Evolutionary conservation across 2,888 invertebrate species (phyloP), one percentile per base, ranked within the genome.

Genomic region (Eupithecia subumbrata): DNA sequence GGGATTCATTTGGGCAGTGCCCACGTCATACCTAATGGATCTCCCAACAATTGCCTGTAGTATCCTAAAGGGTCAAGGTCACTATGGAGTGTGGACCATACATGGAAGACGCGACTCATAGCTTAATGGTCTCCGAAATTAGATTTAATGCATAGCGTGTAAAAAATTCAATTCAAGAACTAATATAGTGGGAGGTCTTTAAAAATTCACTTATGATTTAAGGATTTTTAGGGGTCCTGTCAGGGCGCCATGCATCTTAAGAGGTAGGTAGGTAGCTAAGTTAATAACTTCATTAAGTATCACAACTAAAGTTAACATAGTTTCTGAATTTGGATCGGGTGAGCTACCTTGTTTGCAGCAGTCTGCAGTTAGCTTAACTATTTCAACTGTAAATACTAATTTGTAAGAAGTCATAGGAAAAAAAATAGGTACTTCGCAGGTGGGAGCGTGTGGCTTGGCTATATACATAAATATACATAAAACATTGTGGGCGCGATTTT

Each of bases 21-120:
- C 85, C 84, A 89, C 90, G 92, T 91, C 93, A 91, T 82, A 82
- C 82, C 40, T 88, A 88, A 91, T 88, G 85, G 84, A 84, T 84
- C 85, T 83, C 30, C 84, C 81, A 85, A 88, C 87, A 87, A 89
- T 83, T 89, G 25, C 22, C 7, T 22, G 43, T 88, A 84, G 86
- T 87, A 85, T 90, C 86, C 81, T 86, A 78, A 90, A 91, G 89
- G 92, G 86, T 72, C 88, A 90, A 92, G 91, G 90, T 82, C 88
- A 60, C 22, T 56, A 9, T 56, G 85, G 74, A 80, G 74, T 81
- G 0, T 37, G 78, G 78, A 84, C 90, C 77, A 25, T 83, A 89
- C 87, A 91, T 84, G 88, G 90, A 82, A 78, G 5, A n/a, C 37
- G 60, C 25, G 82, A 79, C 81, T 76, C 78, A 75, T 67, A 75